These are phyloP conservation scores for Hippoglossus stenolepis DNA, from an alignment of 2,113 vertebrate species.

Conservation along the genomic window DNA sequence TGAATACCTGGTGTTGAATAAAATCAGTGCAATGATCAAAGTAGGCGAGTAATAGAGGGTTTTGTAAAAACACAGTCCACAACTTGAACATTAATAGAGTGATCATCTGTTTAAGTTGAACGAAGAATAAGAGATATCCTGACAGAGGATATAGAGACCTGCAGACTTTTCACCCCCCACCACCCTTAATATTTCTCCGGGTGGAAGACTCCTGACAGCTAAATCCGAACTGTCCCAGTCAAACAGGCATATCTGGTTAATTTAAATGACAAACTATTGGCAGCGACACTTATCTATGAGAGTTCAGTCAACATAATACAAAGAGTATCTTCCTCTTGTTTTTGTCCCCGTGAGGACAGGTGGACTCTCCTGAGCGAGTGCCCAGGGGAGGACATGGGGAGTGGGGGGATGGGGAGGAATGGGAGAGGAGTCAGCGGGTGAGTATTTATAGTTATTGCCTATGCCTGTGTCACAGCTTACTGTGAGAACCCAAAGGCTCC, in stretches of 20 bases:
- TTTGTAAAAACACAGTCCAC: not conserved
- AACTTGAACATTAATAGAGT: not conserved
- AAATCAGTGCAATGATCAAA: not conserved
- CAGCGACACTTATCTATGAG: not conserved
- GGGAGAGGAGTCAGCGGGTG: slow-evolving; percentile 35
- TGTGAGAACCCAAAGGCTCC: slow-evolving; percentile 42
- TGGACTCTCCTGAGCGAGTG: slow-evolving; percentile 26
- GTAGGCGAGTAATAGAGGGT: no score
- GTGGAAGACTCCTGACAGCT: not conserved
- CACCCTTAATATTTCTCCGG: not conserved
- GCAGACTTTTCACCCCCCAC: not conserved
- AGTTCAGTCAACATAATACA: slow-evolving; percentile 11
- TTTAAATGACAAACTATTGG: slow-evolving; percentile 8
- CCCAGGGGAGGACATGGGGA: slow-evolving; percentile 3
- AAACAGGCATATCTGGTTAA: slow-evolving; percentile 17
- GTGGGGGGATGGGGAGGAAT: slow-evolving; percentile 37
- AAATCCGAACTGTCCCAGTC: not conserved
- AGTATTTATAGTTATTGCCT: slow-evolving; percentile 66
- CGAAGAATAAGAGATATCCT: no score
- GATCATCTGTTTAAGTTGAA: not conserved
- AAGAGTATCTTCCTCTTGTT: slow-evolving; percentile 1
- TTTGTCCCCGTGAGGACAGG: slow-evolving; percentile 18
- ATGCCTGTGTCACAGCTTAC: slow-evolving; percentile 20
- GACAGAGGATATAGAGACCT: not conserved
- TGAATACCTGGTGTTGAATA: not conserved